Conservation (phyloP, 2,113 vertebrate genomes). For the Notiomystis cincta region DNA sequence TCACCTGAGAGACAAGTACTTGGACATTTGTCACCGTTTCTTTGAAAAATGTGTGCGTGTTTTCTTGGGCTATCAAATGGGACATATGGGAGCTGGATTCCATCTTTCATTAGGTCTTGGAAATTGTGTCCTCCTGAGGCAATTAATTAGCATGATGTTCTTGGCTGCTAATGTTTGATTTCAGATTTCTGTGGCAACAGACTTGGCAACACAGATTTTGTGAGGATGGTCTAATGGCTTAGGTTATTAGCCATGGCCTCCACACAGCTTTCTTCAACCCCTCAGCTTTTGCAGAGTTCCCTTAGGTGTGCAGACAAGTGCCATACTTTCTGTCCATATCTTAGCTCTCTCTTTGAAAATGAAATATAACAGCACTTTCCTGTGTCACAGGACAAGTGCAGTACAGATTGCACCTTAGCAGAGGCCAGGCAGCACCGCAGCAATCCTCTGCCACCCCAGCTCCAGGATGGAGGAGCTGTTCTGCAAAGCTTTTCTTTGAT, state of each 20-base stretch:
- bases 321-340: neutral
- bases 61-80: neutral
- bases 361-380: neutral
- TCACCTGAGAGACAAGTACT: neutral
- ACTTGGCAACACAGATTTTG: conserved; percentile 25
- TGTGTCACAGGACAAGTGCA: neutral
- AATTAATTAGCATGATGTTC: conserved; percentile 31
- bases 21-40: neutral
- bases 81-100: conserved; percentile 16
- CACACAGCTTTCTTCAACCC: neutral
- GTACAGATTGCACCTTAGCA: neutral
- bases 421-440: neutral
- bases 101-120: conserved; percentile 23
- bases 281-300: neutral
- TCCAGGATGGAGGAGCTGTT: neutral
- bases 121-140: conserved; percentile 25
- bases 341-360: neutral
- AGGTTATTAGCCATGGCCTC: neutral
- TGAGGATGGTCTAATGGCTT: neutral
- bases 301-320: neutral
- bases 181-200: conserved; percentile 23
- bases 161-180: conserved; percentile 49
- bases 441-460: neutral
- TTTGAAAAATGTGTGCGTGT: neutral
- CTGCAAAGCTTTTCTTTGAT: neutral